These are phyloP conservation scores for Ostrea edulis DNA, from an alignment of 1,140 invertebrate species.

Conservation along the genomic window DNA sequence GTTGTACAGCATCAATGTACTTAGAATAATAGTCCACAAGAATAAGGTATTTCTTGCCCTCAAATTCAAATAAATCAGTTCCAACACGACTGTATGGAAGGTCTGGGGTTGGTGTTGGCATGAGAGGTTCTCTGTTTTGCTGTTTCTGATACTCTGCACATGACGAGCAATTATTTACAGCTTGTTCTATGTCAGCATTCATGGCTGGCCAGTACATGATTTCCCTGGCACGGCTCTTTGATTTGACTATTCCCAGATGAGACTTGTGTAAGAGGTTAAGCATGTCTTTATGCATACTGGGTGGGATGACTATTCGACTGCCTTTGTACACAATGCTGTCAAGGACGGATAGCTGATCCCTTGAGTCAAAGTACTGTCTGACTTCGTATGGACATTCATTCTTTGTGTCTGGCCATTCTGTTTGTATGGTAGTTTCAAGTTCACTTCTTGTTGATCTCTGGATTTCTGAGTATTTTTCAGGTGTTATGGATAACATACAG, in stretches of 20 bases:
- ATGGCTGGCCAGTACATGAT: too few relatives aligned
- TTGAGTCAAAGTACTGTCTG: slow-evolving; percentile 50
- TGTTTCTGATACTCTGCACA: slow-evolving; percentile 65
- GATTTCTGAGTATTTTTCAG: too few relatives aligned
- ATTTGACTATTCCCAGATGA: slow-evolving; percentile 80
- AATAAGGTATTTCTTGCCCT: slow-evolving; percentile 54
- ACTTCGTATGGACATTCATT: slow-evolving; percentile 39
- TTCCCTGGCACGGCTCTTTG: too few relatives aligned
- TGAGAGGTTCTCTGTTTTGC: slow-evolving; percentile 41
- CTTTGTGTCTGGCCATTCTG: too few relatives aligned
- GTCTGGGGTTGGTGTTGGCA: slow-evolving; percentile 36
- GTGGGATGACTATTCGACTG: slow-evolving; percentile 62
- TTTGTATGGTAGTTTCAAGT: too few relatives aligned
- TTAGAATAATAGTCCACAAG: too few relatives aligned
- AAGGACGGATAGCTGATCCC: slow-evolving; percentile 56
- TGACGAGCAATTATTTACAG: slow-evolving; percentile 75
- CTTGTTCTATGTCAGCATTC: too few relatives aligned
- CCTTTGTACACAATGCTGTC: slow-evolving; percentile 56
- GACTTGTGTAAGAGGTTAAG: slow-evolving; percentile 77
- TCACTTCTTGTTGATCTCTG: slow-evolving; percentile 24
- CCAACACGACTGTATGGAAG: slow-evolving; percentile 44
- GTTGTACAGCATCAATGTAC: slow-evolving; percentile 48
- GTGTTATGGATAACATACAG: slow-evolving; percentile 43
- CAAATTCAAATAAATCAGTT: slow-evolving; percentile 59
- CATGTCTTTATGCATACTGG: slow-evolving; percentile 76